Evolutionary conservation across 2,888 invertebrate genomes (phyloP), one percentile per base, ranked within the genome.

Genomic region (Epiblema foenella): DNA sequence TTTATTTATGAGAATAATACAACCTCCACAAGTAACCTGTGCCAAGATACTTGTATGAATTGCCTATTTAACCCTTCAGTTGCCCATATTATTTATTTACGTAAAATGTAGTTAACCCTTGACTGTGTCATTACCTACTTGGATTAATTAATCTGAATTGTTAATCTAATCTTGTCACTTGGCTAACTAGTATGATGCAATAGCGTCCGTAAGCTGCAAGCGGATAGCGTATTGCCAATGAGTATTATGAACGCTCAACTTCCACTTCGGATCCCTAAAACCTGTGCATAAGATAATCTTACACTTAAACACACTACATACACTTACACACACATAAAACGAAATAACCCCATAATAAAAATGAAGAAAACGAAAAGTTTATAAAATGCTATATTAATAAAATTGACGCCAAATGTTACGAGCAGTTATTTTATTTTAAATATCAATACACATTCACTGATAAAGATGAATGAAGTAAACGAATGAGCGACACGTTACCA

Each of bases 101-200:
- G 49, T 69, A 70, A 52, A 59, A 54, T 65, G 59, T 70, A 70
- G 69, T 59, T 59, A 65, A 70, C 65, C 58, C 68, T 33, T 65
- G 29, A 60, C 65, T 59, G 65, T 63, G 69, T 60, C 70, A 70
- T 49, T 65, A 59, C 64, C 59, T 70, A 33, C 65, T 57, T 39
- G 57, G 70, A 70, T 70, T 70, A 70, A 70, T 70, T 70, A 70
- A 70, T 65, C 70, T 70, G 70, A 70, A 70, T 70, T 52, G 70
- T 70, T 65, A 70, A 70, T 70, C 70, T 70, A 54, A 70, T 70
- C 65, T 54, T 70, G 65, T 37, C 70, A 70, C 70, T 65, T 65
- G 59, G 60, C 64, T 65, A 69, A 69, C 69, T 65, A 69, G 59
- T 65, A 70, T 65, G 65, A 65, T 70, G 65, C 70, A 60, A 65